Evolutionary conservation across 1,140 invertebrate genomes (phyloP).

Genomic region (Bombus sylvicola): DNA sequence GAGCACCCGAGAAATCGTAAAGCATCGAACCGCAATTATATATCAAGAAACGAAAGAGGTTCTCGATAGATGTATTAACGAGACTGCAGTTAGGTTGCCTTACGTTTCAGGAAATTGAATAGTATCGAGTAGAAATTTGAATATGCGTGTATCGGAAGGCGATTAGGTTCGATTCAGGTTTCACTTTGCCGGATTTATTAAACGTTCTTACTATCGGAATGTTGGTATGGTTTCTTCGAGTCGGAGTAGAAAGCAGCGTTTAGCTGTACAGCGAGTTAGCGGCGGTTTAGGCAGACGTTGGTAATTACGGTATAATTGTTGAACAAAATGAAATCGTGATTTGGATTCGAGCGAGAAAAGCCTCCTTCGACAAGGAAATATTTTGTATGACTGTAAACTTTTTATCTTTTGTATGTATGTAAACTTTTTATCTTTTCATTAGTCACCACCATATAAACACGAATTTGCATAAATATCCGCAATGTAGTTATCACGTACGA

Average conservation of each 20-base stretch:
- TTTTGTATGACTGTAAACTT: too few relatives aligned
- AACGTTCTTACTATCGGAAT: neutral
- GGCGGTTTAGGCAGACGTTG: neutral
- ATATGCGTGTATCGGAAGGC: neutral
- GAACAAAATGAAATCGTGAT: neutral
- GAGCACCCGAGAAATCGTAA: neutral
- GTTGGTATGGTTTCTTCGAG: too few relatives aligned
- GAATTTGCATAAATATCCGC: too few relatives aligned
- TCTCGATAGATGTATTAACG: neutral
- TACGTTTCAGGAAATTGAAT: neutral
- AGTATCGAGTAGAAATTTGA: neutral
- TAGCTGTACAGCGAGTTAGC: neutral
- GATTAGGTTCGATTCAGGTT: neutral
- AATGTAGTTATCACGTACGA: too few relatives aligned
- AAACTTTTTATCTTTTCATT: too few relatives aligned
- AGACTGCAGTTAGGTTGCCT: too few relatives aligned
- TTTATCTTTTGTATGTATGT: too few relatives aligned
- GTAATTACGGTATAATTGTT: neutral
- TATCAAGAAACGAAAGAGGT: conserved; percentile 1
- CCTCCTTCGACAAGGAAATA: neutral
- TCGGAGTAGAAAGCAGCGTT: conserved; percentile 5
- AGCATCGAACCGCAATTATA: neutral
- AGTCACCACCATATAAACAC: too few relatives aligned
- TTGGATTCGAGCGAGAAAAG: neutral
- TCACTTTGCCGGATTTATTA: conserved; percentile 9